Base-by-base conservation (phyloP, 2,113 vertebrate genomes). In the Anarrhichthys ocellatus region DNA sequence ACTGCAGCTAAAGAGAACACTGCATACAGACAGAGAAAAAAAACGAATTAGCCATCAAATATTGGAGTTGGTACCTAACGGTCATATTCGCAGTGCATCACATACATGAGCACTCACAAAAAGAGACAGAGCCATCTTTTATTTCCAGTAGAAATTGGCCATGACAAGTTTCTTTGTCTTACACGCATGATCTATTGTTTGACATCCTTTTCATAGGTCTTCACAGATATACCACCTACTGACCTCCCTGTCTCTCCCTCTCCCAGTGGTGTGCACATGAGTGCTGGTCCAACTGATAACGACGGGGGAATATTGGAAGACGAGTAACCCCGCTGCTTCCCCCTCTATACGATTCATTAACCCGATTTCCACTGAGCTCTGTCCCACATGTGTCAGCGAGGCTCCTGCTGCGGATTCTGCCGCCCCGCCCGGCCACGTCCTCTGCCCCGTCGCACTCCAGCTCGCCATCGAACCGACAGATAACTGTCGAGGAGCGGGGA, bases 371-470 rank as follows among this genome's bases (percentile, higher is more conserved):
- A 82, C 88, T 89, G 89, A 92, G 92, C 89, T 90, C 89, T 93
- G 93, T 92, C 92, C 92, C 89, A 93, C 92, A 94, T 94, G 92
- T 94, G 91, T 94, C 93, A 94, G 69, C 3, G 64, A 80, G 87
- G 84, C 65, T 78, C 87, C 90, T 78, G 85, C 82, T 84, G 86
- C 88, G 88, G 88, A 85, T 89, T 70, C 89, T 58, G 76, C 67
- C 62, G 38, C 72, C 80, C 80, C 15, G 20, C 32, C 72, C 40
- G 8, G 50, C 64, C 74, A 69, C 15, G 34, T 86, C 83, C 85
- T 82, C 80, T 73, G 74, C 85, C 65, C 73, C 18, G 72, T 88
- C 75, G 50, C 85, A 80, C 83, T 82, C 27, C 38, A 24, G 80
- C 76, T 66, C 32, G 5, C 48, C 87, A 89, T 86, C 87, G 71